A percentile compares a stretch with the other conserved stretches of the same genome.
Evolutionary conservation across 1,140 invertebrate species (phyloP).

Genomic region (Tribolium madens): DNA sequence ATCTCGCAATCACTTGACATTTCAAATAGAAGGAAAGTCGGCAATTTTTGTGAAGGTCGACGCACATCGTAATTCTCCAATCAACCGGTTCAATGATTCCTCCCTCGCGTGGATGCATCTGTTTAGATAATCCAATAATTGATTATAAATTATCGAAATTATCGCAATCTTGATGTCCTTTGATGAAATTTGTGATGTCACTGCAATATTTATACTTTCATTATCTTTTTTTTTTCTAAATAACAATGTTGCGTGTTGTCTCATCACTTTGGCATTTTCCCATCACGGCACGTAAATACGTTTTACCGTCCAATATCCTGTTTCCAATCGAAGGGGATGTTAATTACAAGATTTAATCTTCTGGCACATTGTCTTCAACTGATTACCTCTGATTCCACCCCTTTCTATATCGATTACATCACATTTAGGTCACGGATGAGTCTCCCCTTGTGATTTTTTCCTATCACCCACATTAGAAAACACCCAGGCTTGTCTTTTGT

Average conservation of each 20-base stretch:
- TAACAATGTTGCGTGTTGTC: background rate
- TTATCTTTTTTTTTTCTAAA: constrained; percentile 13
- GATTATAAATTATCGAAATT: constrained; percentile 17
- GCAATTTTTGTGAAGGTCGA: background rate
- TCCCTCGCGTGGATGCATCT: background rate
- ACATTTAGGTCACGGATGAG: constrained; percentile 12
- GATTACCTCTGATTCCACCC: constrained; percentile 7
- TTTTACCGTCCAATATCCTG: constrained; percentile 13
- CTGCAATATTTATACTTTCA: constrained; percentile 8
- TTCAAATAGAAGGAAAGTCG: background rate
- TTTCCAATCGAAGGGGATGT: constrained; percentile 12
- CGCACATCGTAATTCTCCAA: background rate
- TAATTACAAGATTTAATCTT: background rate
- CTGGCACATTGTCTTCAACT: constrained; percentile 5
- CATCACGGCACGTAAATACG: background rate
- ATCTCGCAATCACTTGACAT: background rate
- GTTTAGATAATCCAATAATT: background rate
- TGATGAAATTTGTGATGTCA: constrained; percentile 11
- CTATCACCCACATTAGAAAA: constrained; percentile 4
- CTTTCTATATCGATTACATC: constrained; percentile 1
- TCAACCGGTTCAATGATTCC: background rate
- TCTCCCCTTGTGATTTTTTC: background rate
- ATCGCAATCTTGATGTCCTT: background rate
- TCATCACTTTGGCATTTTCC: constrained; percentile 6
- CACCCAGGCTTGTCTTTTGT: background rate